Conservation (phyloP, 23 tunicate genomes). For the Clavelina lepadiformis region DNA sequence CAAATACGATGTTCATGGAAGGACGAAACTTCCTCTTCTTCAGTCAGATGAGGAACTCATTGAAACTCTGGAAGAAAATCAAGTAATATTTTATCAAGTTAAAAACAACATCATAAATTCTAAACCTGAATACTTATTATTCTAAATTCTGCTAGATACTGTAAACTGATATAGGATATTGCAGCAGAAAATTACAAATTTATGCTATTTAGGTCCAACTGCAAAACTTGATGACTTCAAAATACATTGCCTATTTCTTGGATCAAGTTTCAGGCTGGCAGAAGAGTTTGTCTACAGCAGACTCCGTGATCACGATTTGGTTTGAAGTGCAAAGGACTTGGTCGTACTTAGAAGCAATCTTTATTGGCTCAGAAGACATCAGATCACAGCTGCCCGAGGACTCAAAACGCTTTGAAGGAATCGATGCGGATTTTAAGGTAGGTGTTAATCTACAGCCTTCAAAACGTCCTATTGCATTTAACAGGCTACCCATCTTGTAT, state of each 20-base stretch:
- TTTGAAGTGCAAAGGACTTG: constrained; percentile 99
- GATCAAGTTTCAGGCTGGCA: constrained; percentile 99
- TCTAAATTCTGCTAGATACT: too few species aligned
- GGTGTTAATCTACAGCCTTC: background rate
- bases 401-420: constrained; percentile 94
- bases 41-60: constrained; percentile 94
- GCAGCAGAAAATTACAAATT: background rate
- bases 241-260: constrained; percentile 92
- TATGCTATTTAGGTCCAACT: constrained; percentile 70
- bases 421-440: constrained; percentile 88
- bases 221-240: constrained; percentile 98
- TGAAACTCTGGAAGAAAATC: constrained; percentile 95
- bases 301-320: constrained; percentile 92
- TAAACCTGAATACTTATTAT: too few species aligned
- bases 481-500: background rate
- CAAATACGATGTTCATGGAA: constrained; percentile 73
- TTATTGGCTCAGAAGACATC: constrained; percentile 97
- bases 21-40: constrained; percentile 62
- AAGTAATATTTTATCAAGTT: constrained; percentile 25
- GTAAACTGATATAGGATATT: background rate
- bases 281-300: constrained; percentile 90
- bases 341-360: constrained; percentile 96
- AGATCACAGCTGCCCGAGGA: constrained; percentile 98
- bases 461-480: background rate
- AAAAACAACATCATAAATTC: too few species aligned